Evolutionary conservation across 2,888 invertebrate genomes (phyloP).

Genomic region (Ormyrus thymus): DNA sequence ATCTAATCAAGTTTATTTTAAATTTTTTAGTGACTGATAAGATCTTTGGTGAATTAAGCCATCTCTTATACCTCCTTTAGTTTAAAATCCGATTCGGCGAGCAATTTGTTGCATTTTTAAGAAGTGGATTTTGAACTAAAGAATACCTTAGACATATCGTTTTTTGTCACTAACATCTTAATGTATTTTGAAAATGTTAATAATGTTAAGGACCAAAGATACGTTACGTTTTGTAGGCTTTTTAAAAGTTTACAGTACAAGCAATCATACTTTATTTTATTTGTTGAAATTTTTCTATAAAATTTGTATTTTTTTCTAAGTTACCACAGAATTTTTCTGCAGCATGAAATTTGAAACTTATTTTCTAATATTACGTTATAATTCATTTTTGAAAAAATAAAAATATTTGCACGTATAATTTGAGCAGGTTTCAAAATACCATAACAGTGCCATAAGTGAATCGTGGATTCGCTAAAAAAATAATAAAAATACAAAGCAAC

Average conservation of each 20-base stretch:
- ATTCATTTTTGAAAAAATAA: conserved; percentile 11
- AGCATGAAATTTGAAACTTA: conserved; percentile 35
- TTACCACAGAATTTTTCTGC: conserved; percentile 46
- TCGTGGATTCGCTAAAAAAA: conserved; percentile 44
- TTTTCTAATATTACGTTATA: conserved; percentile 25
- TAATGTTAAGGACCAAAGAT: conserved; percentile 73
- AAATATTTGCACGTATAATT: conserved; percentile 46
- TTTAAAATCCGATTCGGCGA: conserved; percentile 37
- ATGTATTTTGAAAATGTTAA: conserved; percentile 45
- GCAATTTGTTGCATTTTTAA: not conserved
- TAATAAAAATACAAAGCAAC: conserved; percentile 17
- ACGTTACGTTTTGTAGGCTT: conserved; percentile 65
- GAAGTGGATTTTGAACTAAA: conserved; percentile 43
- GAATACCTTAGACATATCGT: conserved; percentile 6
- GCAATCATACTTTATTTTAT: conserved; percentile 59
- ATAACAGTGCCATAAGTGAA: conserved; percentile 55
- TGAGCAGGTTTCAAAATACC: conserved; percentile 53
- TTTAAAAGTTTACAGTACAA: conserved; percentile 65
- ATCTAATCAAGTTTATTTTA: conserved; percentile 42
- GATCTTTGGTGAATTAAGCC: conserved; percentile 17
- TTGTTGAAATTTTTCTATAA: conserved; percentile 45
- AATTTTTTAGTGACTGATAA: conserved; percentile 33
- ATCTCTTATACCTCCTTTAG: conserved; percentile 23
- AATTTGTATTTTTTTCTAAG: conserved; percentile 51
- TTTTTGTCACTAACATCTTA: conserved; percentile 14